Conservation (phyloP, 1,140 invertebrate genomes). For the Aphelinus atriplicis region DNA sequence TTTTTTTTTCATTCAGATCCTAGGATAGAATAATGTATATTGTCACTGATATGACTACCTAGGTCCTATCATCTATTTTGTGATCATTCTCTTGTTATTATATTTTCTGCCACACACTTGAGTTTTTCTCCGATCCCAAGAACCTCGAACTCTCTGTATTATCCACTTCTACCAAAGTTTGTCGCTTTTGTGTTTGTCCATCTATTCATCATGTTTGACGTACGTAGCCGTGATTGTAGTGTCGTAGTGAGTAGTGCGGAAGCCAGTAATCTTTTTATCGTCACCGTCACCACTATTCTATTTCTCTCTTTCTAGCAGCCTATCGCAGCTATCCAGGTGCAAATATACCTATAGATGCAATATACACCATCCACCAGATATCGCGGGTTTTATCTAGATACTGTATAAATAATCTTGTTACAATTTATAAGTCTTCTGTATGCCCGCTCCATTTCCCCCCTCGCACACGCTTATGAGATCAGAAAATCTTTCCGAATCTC, state of each 20-base stretch:
- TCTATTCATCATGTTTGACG: slow-evolving; percentile 61
- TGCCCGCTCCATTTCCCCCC: slow-evolving; percentile 46
- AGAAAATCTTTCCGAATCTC: slow-evolving; percentile 7
- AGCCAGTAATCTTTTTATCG: slow-evolving; percentile 64
- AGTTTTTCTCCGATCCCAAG: slow-evolving; percentile 22
- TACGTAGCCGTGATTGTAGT: slow-evolving; percentile 61
- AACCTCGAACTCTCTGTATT: slow-evolving; percentile 25
- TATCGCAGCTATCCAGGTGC: slow-evolving; percentile 68
- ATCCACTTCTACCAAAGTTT: slow-evolving; percentile 51
- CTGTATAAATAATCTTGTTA: slow-evolving; percentile 38
- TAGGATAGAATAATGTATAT: neutral
- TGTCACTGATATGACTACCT: slow-evolving; percentile 36
- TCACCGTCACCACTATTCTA: slow-evolving; percentile 67
- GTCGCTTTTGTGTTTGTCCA: slow-evolving; percentile 65
- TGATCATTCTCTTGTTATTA: slow-evolving; percentile 33
- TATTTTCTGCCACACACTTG: slow-evolving; percentile 22
- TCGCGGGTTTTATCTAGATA: slow-evolving; percentile 34
- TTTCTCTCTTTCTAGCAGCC: slow-evolving; percentile 68
- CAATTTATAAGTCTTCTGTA: slow-evolving; percentile 26
- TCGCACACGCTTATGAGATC: slow-evolving; percentile 9
- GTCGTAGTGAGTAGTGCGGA: slow-evolving; percentile 63
- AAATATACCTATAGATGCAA: slow-evolving; percentile 62
- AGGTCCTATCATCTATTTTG: slow-evolving; percentile 42
- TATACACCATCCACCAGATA: slow-evolving; percentile 64
- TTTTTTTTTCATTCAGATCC: neutral